These are phyloP conservation scores for Hiodon alosoides DNA, from an alignment of 2,113 vertebrate genomes.

Conservation along the genomic window DNA sequence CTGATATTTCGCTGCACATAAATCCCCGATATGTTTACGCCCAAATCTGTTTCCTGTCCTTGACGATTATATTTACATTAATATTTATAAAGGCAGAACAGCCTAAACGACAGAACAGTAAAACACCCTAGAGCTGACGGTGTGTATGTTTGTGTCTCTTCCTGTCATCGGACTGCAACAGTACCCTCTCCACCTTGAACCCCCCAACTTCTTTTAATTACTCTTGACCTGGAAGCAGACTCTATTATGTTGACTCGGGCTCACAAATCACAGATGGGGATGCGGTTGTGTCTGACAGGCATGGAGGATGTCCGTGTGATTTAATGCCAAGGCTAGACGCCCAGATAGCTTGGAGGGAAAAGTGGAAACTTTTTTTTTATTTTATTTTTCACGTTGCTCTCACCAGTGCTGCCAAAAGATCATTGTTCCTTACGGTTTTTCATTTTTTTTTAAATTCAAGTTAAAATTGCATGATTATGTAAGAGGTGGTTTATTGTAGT, in stretches of 20 bases:
- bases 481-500: no score
- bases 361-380: not conserved
- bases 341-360: constrained; percentile 3
- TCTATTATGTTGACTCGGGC: constrained; percentile 24
- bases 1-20: constrained; percentile 65
- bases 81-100: constrained; percentile 74
- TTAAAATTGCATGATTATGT: no score
- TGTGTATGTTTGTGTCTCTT: constrained; percentile 23
- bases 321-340: constrained; percentile 31
- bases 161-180: constrained; percentile 36
- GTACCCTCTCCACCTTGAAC: constrained; percentile 55
- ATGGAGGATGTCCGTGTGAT: constrained; percentile 32
- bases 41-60: constrained; percentile 72
- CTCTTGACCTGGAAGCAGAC: constrained; percentile 49
- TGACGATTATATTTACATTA: constrained; percentile 78
- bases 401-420: not conserved
- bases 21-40: constrained; percentile 73
- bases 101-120: constrained; percentile 62
- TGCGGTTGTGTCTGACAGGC: constrained; percentile 40
- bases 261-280: constrained; percentile 54
- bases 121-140: constrained; percentile 60
- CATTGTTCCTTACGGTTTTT: not conserved
- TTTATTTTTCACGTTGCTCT: not conserved
- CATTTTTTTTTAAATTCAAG: not conserved
- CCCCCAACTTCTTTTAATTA: constrained; percentile 65